Evolutionary conservation across 2,888 invertebrate species (phyloP).

Genomic region (Odontomyia ornata): DNA sequence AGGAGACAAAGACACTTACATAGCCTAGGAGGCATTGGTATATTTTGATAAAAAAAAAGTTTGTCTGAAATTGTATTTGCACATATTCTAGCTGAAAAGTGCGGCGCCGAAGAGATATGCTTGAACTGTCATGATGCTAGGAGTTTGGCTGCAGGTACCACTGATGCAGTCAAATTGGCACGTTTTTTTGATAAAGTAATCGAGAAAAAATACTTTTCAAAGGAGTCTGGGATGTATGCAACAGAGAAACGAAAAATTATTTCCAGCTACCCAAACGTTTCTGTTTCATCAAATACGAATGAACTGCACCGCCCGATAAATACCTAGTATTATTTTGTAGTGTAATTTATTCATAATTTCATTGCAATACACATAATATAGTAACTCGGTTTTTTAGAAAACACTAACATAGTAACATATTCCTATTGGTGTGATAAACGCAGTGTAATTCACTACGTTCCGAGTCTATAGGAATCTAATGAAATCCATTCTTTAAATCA

Average conservation of each 20-base stretch:
- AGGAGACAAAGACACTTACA: slow-evolving; percentile 66
- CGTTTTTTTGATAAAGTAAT: slow-evolving; percentile 91
- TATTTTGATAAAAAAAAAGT: no score
- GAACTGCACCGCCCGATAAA: not conserved
- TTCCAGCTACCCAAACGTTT: not conserved
- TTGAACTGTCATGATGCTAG: slow-evolving; percentile 78
- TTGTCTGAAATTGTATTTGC: not conserved
- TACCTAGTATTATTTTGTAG: not conserved
- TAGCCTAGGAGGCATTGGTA: slow-evolving; percentile 62
- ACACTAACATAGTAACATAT: no score
- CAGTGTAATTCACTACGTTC: not conserved
- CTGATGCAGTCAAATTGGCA: slow-evolving; percentile 91
- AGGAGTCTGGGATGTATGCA: slow-evolving; percentile 53
- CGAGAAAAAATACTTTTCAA: slow-evolving; percentile 59
- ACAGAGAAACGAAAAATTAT: slow-evolving; percentile 49
- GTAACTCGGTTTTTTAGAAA: no score
- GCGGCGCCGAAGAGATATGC: slow-evolving; percentile 92
- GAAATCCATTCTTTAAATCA: no score
- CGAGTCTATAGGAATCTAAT: not conserved
- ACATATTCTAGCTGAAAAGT: slow-evolving; percentile 80
- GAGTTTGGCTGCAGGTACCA: slow-evolving; percentile 91
- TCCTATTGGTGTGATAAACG: no score
- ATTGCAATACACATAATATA: not conserved
- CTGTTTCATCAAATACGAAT: not conserved
- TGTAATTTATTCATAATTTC: not conserved